These are phyloP conservation scores for Cerceris ruficornis DNA, from an alignment of 2,888 invertebrate species.

Conservation along the genomic window DNA sequence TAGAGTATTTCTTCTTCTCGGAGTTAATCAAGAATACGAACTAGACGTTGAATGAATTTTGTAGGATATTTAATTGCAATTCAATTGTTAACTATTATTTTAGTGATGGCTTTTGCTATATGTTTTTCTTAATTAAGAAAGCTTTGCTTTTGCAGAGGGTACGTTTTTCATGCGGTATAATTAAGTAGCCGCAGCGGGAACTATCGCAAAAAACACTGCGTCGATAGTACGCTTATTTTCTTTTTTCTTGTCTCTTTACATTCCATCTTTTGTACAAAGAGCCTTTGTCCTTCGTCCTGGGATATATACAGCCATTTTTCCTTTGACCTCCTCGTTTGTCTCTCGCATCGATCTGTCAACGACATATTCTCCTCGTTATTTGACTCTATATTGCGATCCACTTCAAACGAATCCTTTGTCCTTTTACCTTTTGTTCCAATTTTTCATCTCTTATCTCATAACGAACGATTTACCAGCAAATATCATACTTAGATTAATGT, in stretches of 20 bases:
- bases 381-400: background rate
- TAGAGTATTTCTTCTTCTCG: too few species aligned
- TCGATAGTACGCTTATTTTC: background rate
- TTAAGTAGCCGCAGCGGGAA: constrained; percentile 2
- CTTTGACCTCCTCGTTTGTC: background rate
- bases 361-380: background rate
- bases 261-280: background rate
- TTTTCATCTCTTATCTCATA: background rate
- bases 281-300: background rate
- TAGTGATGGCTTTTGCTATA: background rate
- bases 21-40: background rate
- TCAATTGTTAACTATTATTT: background rate
- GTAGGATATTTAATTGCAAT: background rate
- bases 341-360: background rate
- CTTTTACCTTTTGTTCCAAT: background rate
- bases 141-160: background rate
- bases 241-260: background rate
- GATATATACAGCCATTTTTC: background rate
- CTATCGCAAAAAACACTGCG: background rate
- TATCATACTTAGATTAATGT: too few species aligned
- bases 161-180: background rate
- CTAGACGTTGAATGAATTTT: background rate
- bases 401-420: background rate
- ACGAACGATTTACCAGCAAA: too few species aligned
- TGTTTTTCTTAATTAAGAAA: background rate